Evolutionary conservation across 2,888 invertebrate species (phyloP).

Genomic region (Steromphala cineraria): DNA sequence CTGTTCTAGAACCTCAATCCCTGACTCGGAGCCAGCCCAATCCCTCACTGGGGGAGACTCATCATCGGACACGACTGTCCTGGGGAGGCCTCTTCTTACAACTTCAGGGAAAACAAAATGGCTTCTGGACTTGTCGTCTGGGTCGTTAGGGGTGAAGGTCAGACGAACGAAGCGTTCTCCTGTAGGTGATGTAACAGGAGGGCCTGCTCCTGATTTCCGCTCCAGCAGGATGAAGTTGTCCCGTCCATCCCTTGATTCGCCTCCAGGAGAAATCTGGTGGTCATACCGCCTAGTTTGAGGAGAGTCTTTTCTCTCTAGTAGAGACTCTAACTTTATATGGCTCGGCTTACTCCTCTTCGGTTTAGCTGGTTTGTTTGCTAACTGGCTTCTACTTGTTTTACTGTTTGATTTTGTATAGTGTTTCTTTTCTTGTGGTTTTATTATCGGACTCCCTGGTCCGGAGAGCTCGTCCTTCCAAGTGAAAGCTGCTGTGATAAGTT

Average conservation of each 20-base stretch:
- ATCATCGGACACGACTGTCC: neutral
- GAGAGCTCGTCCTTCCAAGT: conserved; percentile 35
- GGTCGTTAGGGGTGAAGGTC: conserved; percentile 13
- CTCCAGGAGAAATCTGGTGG: too few species aligned
- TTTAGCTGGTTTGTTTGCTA: neutral
- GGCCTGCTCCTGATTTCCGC: neutral
- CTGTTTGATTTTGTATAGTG: neutral
- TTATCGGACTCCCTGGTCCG: neutral
- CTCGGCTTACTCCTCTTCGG: neutral
- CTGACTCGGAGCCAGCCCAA: conserved; percentile 18
- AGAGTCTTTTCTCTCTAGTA: neutral
- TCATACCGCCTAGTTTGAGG: too few species aligned
- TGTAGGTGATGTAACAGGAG: neutral
- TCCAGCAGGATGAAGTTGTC: neutral
- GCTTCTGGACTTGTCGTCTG: neutral
- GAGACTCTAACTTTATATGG: neutral
- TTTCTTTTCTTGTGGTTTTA: neutral
- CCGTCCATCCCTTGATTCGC: neutral
- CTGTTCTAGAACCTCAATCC: conserved; percentile 18
- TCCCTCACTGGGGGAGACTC: neutral
- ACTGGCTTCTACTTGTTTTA: neutral
- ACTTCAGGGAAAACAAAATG: neutral
- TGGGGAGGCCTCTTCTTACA: neutral
- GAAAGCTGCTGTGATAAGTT: conserved; percentile 35
- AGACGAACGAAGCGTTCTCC: conserved; percentile 11